phyloP scores from a whole-genome alignment of 2,113 vertebrate species.

The Panthera uncia region DNA sequence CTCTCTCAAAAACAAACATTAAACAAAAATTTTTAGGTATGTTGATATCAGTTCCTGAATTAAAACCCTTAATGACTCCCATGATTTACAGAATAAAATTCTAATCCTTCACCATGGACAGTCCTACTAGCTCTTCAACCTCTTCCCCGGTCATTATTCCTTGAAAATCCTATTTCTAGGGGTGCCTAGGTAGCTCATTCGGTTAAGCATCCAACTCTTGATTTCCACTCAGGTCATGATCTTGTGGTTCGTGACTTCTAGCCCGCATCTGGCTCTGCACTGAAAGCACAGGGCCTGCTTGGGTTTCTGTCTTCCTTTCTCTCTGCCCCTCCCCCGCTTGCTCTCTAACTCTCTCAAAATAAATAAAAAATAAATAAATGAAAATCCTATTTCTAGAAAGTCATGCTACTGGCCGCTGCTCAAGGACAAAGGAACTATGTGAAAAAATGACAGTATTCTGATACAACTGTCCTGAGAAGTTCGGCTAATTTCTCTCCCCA shows the following conservation, averaged over 20 bases:
- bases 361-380: too few relatives aligned
- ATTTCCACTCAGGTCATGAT: too few relatives aligned
- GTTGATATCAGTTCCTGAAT: not conserved
- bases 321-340: too few relatives aligned
- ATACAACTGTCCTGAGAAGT: not conserved
- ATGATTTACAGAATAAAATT: constrained; percentile 11
- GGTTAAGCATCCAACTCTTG: too few relatives aligned
- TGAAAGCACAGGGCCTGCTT: too few relatives aligned
- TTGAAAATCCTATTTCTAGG: not conserved
- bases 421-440: not conserved
- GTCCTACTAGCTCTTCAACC: not conserved
- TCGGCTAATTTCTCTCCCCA: not conserved
- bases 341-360: too few relatives aligned
- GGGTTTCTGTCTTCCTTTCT: too few relatives aligned
- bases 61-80: not conserved
- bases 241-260: too few relatives aligned
- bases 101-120: not conserved
- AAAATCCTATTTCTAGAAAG: not conserved
- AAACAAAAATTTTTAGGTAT: too few relatives aligned
- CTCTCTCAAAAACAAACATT: too few relatives aligned
- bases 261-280: too few relatives aligned
- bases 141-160: not conserved
- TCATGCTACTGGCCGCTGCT: not conserved
- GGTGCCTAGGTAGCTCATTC: too few relatives aligned
- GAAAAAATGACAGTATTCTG: not conserved